Percentiles rank a stretch among this genome's conserved stretches.
Conservation (phyloP, 2,797 vertebrate genomes). For the Lagorchestes hirsutus region DNA sequence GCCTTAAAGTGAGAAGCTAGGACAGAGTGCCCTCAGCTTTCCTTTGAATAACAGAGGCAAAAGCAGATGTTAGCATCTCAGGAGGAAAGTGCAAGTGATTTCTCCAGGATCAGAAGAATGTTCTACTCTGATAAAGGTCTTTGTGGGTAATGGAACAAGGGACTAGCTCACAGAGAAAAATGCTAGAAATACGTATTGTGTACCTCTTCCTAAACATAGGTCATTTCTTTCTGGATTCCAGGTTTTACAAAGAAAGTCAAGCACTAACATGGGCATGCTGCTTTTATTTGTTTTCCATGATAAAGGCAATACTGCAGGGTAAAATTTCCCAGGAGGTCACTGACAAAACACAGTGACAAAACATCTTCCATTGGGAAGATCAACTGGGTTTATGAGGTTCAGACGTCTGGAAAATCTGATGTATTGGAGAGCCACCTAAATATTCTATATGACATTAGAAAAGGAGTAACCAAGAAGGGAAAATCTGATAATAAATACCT, state of each 20-base stretch:
- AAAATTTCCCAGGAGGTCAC: conserved; percentile 64
- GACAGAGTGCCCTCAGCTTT: conserved; percentile 57
- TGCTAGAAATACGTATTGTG: conserved; percentile 60
- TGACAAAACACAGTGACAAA: conserved; percentile 63
- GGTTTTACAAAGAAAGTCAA: conserved; percentile 58
- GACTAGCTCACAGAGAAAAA: conserved; percentile 56
- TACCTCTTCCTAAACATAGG: conserved; percentile 62
- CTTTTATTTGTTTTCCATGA: conserved; percentile 63
- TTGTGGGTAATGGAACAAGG: conserved; percentile 62
- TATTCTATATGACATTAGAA: conserved; percentile 55
- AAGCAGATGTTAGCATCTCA: conserved; percentile 67
- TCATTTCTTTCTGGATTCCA: conserved; percentile 65
- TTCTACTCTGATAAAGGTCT: conserved; percentile 70
- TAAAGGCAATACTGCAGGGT: conserved; percentile 60
- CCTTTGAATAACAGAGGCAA: conserved; percentile 66
- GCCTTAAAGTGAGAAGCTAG: conserved; percentile 54
- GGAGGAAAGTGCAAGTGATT: conserved; percentile 69
- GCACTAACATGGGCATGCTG: conserved; percentile 58
- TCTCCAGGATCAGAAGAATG: conserved; percentile 74
- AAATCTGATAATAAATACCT: conserved; percentile 1
- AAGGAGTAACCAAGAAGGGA: conserved; percentile 44
- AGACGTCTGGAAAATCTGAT: conserved; percentile 61
- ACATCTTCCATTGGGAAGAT: conserved; percentile 61
- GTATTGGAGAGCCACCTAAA: conserved; percentile 25
- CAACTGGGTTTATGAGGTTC: conserved; percentile 59